Evolutionary conservation across 37 sponge, comb jelly and placozoan species (phyloP), one percentile per base, ranked within the genome.

Genomic region (Haliclona indistincta): DNA sequence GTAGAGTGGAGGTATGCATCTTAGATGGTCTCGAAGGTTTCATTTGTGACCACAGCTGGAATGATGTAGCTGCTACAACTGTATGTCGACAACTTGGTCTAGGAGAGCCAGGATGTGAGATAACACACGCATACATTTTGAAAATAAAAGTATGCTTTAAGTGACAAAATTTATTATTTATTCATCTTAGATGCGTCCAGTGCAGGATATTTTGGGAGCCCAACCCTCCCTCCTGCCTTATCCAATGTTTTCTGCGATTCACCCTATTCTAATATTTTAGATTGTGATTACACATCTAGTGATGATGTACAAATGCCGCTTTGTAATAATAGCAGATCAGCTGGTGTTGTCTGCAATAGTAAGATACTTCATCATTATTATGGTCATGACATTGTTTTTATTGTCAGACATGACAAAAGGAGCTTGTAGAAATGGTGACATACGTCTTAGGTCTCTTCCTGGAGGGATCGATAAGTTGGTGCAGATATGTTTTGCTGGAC

Each of bases 81-180:
- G 25, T n/a, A 6, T 58, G 60, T 58, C 7, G 22, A 6, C 6
- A n/a, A 25, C n/a, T 58, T 20, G 60, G 60, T 25, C 60, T 58
- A 26, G 25, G 25, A 58, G n/a, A 20, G n/a, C 28, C 60, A 58
- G 60, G 60, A 58, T 58, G 60, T 58, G n/a, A 58, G 60, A n/a
- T 58, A 58, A 58, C n/a, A n/a, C 11, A n/a, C 7, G 7, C n/a
- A 58, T n/a, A 17, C 8, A 47, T 47, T 17, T 17, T 47, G 49
- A 47, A 17, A 47, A 47, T 47, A 47, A 47, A n/a, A n/a, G n/a
- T n/a, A 47, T 47, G 49, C 13, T 47, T 47, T 17, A 17, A 47
- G 13, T 8, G 49, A 47, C 13, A 47, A 17, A 17, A 13, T 17
- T 17, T 17, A 17, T 8, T 47, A 47, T 47, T 47, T 47, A 47